Conservation (phyloP, 2,888 invertebrate species). For the Clostera curtula region DNA sequence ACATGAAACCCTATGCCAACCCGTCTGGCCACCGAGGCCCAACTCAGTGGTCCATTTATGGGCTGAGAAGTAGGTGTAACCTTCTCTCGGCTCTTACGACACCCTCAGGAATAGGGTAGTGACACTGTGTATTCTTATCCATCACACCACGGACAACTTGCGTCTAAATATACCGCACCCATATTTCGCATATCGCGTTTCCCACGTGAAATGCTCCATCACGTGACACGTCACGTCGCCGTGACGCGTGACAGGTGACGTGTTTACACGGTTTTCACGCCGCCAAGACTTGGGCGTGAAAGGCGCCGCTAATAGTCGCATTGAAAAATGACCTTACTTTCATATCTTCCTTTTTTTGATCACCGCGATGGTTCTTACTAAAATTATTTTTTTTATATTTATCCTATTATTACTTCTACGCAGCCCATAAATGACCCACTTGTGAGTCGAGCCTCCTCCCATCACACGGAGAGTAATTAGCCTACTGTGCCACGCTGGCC, state of each 20-base stretch:
- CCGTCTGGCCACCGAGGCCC: no score
- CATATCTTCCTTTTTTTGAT: slow-evolving; percentile 10
- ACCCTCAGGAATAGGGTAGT: no score
- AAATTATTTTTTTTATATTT: slow-evolving; percentile 6
- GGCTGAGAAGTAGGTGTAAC: no score
- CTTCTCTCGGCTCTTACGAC: no score
- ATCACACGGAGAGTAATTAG: no score
- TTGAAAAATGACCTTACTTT: slow-evolving; percentile 29
- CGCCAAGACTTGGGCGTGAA: slow-evolving; percentile 21
- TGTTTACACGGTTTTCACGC: slow-evolving; percentile 41
- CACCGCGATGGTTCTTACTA: slow-evolving; percentile 6
- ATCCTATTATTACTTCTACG: no score
- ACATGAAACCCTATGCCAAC: no score
- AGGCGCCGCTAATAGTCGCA: slow-evolving; percentile 21
- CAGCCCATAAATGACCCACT: no score
- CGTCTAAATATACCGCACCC: slow-evolving; percentile 10
- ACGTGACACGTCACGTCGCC: slow-evolving; percentile 28
- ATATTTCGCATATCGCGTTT: slow-evolving; percentile 2
- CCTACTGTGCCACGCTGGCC: no score
- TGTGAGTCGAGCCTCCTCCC: no score
- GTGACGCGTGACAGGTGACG: slow-evolving; percentile 43
- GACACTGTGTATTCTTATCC: no score
- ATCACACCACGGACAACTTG: neutral
- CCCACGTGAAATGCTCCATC: slow-evolving; percentile 10
- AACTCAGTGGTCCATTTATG: no score